Base-by-base conservation (phyloP, 2,113 vertebrate species). In the Chelonoidis abingdonii region DNA sequence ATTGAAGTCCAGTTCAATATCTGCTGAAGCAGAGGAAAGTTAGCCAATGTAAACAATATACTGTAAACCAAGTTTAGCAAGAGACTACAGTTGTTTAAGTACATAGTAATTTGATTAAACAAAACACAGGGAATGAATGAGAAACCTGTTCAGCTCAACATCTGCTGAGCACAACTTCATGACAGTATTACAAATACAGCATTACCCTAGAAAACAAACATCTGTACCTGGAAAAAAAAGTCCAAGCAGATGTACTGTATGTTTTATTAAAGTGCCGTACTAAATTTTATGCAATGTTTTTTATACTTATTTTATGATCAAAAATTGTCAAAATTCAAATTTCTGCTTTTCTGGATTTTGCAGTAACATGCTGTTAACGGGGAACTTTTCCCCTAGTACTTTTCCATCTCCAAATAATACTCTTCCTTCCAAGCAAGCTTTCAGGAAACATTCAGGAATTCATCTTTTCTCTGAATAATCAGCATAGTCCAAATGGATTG, bases 211-310 rank as follows among this genome's bases (percentile, higher is more conserved):
- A 59, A 96, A 96, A 94, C 90, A 96, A 95, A 97, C 93, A 97
- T 97, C 97, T 97, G 96, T 90, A 97, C 90, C 89, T 92, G 35
- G 87, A 95, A 94, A 96, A 98, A 98, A 97, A 95, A 92, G 85
- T 98, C 96, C 98, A 96, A 96, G 92, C 90, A 90, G 92, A 97
- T 95, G 95, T 90, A 86, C 93, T 82, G 85, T 80, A 80, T 24
- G 53, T 84, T 89, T 47, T 87, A 89, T 93, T 94, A 97, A 95
- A 95, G 88, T 50, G 50, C 50, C 50, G 13, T 88, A 87, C 65
- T 81, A 22, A 90, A 80, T 87, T 85, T 94, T 93, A 83, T 50
- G 47, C 86, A 69, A 96, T 97, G 93, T 97, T 97, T 95, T 92
- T 97, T 96, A 96, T 80, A 90, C 93, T 92, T 82, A 65, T 29